Evolutionary conservation across 2,888 invertebrate species (phyloP), one percentile per base, ranked within the genome.

Genomic region (Synergus japonicus): DNA sequence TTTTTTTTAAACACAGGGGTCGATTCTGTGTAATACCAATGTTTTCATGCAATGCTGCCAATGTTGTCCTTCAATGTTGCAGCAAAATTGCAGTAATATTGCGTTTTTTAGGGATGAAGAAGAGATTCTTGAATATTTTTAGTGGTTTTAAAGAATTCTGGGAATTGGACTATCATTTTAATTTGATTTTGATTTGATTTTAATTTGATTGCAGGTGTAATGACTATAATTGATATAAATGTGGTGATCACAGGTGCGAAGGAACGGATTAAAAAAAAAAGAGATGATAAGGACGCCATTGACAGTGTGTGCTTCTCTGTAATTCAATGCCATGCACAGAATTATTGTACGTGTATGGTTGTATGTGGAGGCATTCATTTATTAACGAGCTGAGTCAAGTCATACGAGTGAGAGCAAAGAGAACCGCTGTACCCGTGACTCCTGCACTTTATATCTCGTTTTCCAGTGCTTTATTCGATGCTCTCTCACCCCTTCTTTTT

Each of bases 351-450:
- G 54, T 54, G 3, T 54, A n/a, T 54, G 9, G n/a, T 54, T 18
- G 54, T 54, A 54, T 54, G n/a, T 9, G 54, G n/a, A n/a, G n/a
- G n/a, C 54, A 54, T 54, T 54, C 54, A 54, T 54, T 54, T 54
- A 54, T 7, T 54, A 54, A 54, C n/a, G 54, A 54, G 54, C 54
- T n/a, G n/a, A 54, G 54, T 54, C 54, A 9, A 54, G 54, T 54
- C 54, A 54, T 54, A 54, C n/a, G n/a, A 54, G 7, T 54, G n/a
- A 18, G 54, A 54, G 54, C 18, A 54, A 54, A 54, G 54, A n/a
- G 54, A 54, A 18, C 54, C 9, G 54, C 54, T 54, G 54, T 18
- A 54, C n/a, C 54, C 54, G 54, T 54, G 54, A 54, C 54, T 54
- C 9, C n/a, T 54, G 54, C 9, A n/a, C 54, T 54, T 54, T 54